phyloP scores from a whole-genome alignment of 2,113 vertebrate species.

The Eudyptes chrysolophus region DNA sequence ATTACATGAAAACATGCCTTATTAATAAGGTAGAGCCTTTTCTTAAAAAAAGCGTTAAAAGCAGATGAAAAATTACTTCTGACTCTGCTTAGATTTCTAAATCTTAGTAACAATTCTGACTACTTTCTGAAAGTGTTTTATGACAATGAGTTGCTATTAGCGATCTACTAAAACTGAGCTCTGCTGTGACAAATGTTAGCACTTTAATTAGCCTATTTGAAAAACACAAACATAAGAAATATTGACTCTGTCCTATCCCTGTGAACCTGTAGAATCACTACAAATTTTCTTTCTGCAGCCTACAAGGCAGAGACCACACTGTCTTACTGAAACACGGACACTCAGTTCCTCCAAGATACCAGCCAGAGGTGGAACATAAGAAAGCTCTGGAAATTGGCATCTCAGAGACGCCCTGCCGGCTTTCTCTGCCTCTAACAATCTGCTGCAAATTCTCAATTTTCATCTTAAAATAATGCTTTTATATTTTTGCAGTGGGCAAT shows the following conservation, averaged over 20 bases:
- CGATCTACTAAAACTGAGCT: neutral
- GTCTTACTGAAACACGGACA: neutral
- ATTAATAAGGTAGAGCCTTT: neutral
- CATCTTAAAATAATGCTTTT: conserved; percentile 34
- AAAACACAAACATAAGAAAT: neutral
- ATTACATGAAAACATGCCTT: neutral
- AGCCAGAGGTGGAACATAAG: neutral
- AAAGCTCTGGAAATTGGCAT: neutral
- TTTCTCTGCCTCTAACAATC: neutral
- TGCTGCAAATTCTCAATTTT: conserved; percentile 44
- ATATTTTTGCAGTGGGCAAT: conserved; percentile 34
- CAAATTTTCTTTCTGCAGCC: neutral
- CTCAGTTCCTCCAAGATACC: neutral
- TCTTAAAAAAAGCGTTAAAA: neutral
- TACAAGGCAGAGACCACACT: neutral
- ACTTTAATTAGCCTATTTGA: neutral
- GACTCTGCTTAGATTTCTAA: neutral
- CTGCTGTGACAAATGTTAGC: neutral
- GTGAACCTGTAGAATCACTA: neutral
- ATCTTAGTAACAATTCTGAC: neutral
- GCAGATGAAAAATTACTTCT: neutral
- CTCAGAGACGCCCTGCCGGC: neutral
- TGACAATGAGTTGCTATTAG: neutral
- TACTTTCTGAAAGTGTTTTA: neutral
- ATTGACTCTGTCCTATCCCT: neutral